phyloP scores from a whole-genome alignment of 2,888 invertebrate genomes.

The Nomada goodeniana region DNA sequence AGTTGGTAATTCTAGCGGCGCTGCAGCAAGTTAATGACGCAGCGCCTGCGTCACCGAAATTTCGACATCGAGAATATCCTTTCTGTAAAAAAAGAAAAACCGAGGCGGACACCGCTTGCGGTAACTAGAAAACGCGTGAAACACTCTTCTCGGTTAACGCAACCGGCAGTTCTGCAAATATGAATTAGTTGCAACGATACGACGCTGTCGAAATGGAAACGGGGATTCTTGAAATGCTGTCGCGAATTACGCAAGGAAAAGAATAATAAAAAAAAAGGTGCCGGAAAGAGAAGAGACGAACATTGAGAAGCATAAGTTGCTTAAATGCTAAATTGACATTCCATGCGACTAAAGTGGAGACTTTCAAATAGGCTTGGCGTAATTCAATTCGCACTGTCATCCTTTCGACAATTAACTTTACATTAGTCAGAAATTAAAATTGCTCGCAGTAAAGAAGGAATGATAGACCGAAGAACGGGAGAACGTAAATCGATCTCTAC shows the following conservation, averaged over 20 bases:
- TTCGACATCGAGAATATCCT: constrained; percentile 28
- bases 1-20: not conserved
- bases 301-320: not conserved
- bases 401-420: not conserved
- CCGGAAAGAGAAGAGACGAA: not conserved
- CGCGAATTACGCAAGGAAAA: constrained; percentile 20
- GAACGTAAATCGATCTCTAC: no score
- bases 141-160: constrained; percentile 20
- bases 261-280: not conserved
- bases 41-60: constrained; percentile 7
- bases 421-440: not conserved
- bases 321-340: not conserved
- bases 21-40: not conserved
- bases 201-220: constrained; percentile 19
- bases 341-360: not conserved
- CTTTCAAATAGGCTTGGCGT: not conserved
- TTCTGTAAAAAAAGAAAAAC: constrained; percentile 19
- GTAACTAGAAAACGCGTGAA: constrained; percentile 29
- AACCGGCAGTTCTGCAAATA: constrained; percentile 10
- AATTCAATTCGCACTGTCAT: not conserved
- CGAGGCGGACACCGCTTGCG: constrained; percentile 9
- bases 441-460: no score
- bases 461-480: no score
- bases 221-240: not conserved
- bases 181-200: constrained; percentile 30